These are phyloP conservation scores for Lycophotia porphyrea DNA, from an alignment of 2,888 invertebrate species.

Conservation along the genomic window DNA sequence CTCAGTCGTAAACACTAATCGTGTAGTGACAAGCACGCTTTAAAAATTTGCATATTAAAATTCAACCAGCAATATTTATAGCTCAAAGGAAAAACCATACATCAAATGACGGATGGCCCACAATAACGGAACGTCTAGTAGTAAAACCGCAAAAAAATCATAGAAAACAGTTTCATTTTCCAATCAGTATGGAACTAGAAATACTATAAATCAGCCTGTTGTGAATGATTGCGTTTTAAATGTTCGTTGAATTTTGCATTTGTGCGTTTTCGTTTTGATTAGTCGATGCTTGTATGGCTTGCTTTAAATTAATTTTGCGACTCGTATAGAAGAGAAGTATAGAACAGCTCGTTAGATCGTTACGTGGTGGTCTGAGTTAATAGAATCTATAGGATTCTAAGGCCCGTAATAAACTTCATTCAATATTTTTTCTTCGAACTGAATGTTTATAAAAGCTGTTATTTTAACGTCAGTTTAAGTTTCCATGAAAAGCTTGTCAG, in stretches of 20 bases:
- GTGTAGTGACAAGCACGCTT: slow-evolving; percentile 22
- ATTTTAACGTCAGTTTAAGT: background rate
- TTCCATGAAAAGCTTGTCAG: background rate
- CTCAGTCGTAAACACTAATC: slow-evolving; percentile 14
- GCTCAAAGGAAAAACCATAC: slow-evolving; percentile 25
- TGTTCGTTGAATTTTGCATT: slow-evolving; percentile 48
- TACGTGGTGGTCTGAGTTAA: slow-evolving; percentile 11
- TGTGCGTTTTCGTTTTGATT: slow-evolving; percentile 56
- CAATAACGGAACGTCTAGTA: slow-evolving; percentile 57
- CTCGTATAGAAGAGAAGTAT: slow-evolving; percentile 7
- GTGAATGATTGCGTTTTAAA: slow-evolving; percentile 43
- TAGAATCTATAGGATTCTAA: background rate
- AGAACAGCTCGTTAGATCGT: slow-evolving; percentile 15
- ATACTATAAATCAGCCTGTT: slow-evolving; percentile 51
- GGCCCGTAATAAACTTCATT: background rate
- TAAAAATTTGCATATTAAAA: slow-evolving; percentile 47
- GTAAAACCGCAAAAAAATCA: slow-evolving; percentile 39
- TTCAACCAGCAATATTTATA: slow-evolving; percentile 44
- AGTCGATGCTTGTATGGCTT: slow-evolving; percentile 53
- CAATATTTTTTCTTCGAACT: background rate
- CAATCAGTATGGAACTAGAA: slow-evolving; percentile 41
- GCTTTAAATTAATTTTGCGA: slow-evolving; percentile 50
- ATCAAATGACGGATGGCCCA: slow-evolving; percentile 54
- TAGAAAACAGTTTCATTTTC: slow-evolving; percentile 47
- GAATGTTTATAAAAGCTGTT: background rate